phyloP scores from a whole-genome alignment of 2,888 invertebrate species.

The Sphaerolaimus hirsutus region DNA sequence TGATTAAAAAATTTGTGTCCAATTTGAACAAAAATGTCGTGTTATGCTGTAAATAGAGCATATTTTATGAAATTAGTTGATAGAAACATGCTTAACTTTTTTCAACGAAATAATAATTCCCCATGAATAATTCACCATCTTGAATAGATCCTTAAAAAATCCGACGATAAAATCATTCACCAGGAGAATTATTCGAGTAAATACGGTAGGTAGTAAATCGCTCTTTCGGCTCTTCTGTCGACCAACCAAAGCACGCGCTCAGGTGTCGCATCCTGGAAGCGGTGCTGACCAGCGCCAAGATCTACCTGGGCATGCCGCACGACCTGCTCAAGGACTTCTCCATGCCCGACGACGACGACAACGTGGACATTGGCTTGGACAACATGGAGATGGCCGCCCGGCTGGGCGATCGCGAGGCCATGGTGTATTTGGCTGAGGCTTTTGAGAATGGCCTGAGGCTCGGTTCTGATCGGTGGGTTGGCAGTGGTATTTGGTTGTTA shows the following conservation, averaged over 20 bases:
- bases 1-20: too few species aligned
- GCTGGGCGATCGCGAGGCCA: constrained; percentile 32
- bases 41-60: too few species aligned
- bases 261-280: constrained; percentile 32
- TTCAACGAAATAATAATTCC: too few species aligned
- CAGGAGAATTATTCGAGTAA: too few species aligned
- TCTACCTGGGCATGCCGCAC: constrained; percentile 31
- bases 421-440: constrained; percentile 33
- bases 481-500: background rate
- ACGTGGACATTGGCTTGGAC: constrained; percentile 18
- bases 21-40: too few species aligned
- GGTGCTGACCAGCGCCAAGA: constrained; percentile 30
- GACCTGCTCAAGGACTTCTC: constrained; percentile 31
- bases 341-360: constrained; percentile 14
- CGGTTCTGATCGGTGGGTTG: constrained; percentile 12
- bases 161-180: too few species aligned
- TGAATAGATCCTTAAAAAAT: too few species aligned
- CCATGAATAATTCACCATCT: too few species aligned
- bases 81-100: too few species aligned
- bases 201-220: too few species aligned
- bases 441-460: constrained; percentile 31
- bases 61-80: too few species aligned
- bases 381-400: constrained; percentile 32
- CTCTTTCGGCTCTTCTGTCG: too few species aligned
- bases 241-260: constrained; percentile 34